These are phyloP conservation scores for Carcina quercana DNA, from an alignment of 2,888 invertebrate genomes.

Conservation along the genomic window DNA sequence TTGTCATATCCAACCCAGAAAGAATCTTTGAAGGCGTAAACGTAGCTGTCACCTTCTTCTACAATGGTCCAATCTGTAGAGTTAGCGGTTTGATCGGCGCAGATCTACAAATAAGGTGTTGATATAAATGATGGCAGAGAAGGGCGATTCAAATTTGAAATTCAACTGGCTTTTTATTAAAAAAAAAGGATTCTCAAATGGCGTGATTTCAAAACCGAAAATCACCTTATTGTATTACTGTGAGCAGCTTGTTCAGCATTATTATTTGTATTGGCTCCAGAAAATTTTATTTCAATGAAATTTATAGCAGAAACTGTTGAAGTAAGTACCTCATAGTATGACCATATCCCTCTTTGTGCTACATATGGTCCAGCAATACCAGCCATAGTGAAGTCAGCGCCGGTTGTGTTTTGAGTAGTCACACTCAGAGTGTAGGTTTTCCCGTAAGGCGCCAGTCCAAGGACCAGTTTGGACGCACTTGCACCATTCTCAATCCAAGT, in stretches of 20 bases:
- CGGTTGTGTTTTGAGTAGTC: constrained; percentile 45
- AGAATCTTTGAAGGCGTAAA: constrained; percentile 62
- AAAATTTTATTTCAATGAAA: too few species aligned
- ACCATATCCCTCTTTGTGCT: constrained; percentile 8
- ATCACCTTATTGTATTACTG: too few species aligned
- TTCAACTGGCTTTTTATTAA: too few species aligned
- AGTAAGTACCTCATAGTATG: constrained; percentile 18
- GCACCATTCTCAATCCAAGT: constrained; percentile 72
- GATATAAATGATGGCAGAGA: too few species aligned
- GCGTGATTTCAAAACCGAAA: too few species aligned
- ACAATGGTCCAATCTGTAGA: constrained; percentile 53
- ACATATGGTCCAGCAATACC: constrained; percentile 54
- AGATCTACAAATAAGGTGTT: neutral
- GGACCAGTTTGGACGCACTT: constrained; percentile 67
- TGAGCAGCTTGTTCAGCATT: too few species aligned
- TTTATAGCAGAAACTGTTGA: too few species aligned
- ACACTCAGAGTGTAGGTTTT: constrained; percentile 73
- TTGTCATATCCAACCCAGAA: constrained; percentile 78
- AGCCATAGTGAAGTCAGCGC: constrained; percentile 61
- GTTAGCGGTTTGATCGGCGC: constrained; percentile 2
- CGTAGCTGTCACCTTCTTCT: constrained; percentile 60
- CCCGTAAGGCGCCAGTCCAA: constrained; percentile 79
- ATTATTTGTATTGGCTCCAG: too few species aligned
- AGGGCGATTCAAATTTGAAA: too few species aligned
- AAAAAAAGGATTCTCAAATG: too few species aligned